Percentiles rank a stretch among this genome's conserved stretches.
These are phyloP conservation scores for Metalampra italica DNA, from an alignment of 2,888 invertebrate species.

Conservation along the genomic window DNA sequence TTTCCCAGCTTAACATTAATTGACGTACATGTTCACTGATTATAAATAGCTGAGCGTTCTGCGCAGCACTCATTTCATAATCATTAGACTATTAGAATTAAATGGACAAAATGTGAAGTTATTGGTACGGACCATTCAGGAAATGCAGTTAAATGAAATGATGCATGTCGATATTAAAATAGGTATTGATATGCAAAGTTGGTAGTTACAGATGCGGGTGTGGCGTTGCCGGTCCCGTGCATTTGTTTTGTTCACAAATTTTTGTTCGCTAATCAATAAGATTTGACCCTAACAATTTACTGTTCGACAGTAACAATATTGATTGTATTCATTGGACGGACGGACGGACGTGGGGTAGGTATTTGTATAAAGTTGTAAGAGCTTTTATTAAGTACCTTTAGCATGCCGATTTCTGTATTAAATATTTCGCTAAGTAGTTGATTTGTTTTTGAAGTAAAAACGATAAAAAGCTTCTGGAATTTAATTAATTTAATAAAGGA, in stretches of 20 bases:
- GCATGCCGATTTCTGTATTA: too few relatives aligned
- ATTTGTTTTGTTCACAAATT: slow-evolving; percentile 51
- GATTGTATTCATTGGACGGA: slow-evolving; percentile 44
- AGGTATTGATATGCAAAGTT: slow-evolving; percentile 74
- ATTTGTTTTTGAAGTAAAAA: too few relatives aligned
- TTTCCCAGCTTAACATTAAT: slow-evolving; percentile 56
- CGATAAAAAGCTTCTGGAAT: too few relatives aligned
- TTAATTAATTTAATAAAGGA: too few relatives aligned
- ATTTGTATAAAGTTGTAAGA: too few relatives aligned
- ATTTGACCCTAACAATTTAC: slow-evolving; percentile 62
- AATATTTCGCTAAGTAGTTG: too few relatives aligned
- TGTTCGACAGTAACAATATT: slow-evolving; percentile 49
- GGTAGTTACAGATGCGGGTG: slow-evolving; percentile 59
- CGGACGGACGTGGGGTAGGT: slow-evolving; percentile 10
- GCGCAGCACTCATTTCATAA: not conserved
- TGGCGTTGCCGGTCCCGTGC: slow-evolving; percentile 55
- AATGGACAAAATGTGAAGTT: slow-evolving; percentile 33
- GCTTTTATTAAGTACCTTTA: too few relatives aligned
- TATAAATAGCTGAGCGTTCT: slow-evolving; percentile 33
- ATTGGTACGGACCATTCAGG: slow-evolving; percentile 49
- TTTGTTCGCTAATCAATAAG: slow-evolving; percentile 69
- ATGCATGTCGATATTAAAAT: slow-evolving; percentile 74
- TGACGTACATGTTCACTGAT: slow-evolving; percentile 58
- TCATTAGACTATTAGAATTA: slow-evolving; percentile 21
- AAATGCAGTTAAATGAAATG: slow-evolving; percentile 74